Conservation (phyloP, 2,113 vertebrate species). For the Sceloporus tristichus region DNA sequence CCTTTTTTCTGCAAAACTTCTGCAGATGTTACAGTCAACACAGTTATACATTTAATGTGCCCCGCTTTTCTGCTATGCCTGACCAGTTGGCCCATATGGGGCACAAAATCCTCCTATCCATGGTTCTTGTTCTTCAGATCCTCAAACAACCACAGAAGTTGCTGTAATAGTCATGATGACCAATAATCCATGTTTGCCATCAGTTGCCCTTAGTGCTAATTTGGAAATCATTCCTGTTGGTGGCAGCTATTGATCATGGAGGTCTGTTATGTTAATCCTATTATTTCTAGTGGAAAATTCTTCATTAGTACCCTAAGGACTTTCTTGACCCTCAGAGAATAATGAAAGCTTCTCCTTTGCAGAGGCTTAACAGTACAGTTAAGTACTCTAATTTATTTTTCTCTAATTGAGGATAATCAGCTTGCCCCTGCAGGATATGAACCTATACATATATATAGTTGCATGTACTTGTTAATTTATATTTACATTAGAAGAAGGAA, state of each 20-base stretch:
- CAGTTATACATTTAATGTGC: background rate
- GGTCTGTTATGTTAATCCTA: conserved; percentile 56
- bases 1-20: background rate
- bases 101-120: background rate
- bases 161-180: conserved; percentile 53
- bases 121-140: background rate
- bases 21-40: background rate
- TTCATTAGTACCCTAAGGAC: conserved; percentile 53
- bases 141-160: conserved; percentile 43
- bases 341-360: conserved; percentile 43
- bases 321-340: conserved; percentile 44
- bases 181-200: conserved; percentile 57
- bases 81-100: background rate
- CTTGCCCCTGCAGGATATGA: background rate
- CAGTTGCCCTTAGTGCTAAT: conserved; percentile 10
- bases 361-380: conserved; percentile 37
- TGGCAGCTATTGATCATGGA: conserved; percentile 62
- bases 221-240: conserved; percentile 59
- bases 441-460: conserved; percentile 7
- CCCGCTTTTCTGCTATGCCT: background rate
- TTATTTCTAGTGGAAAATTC: conserved; percentile 57
- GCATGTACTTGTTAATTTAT: conserved; percentile 31
- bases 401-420: conserved; percentile 10
- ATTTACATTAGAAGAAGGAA: conserved; percentile 23
- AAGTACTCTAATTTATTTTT: conserved; percentile 41